Evolutionary conservation across 2,888 invertebrate species (phyloP).

Genomic region (Hyalella azteca): DNA sequence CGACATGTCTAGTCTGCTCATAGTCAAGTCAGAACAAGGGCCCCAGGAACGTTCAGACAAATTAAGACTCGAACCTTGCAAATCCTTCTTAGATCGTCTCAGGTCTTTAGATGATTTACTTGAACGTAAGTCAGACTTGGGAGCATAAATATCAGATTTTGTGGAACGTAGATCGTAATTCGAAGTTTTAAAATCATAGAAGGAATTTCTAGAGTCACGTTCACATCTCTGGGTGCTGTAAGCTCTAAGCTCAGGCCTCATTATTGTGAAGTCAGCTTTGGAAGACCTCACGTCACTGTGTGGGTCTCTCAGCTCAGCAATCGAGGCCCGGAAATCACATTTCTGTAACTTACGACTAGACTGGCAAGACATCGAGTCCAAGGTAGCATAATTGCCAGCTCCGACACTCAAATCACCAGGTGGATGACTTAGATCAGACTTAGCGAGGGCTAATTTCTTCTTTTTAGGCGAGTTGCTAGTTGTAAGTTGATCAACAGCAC

Average conservation of each 20-base stretch:
- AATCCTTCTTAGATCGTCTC: constrained; percentile 45
- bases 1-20: constrained; percentile 39
- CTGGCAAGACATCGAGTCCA: constrained; percentile 48
- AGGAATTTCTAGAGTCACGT: constrained; percentile 42
- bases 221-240: constrained; percentile 42
- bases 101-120: constrained; percentile 43
- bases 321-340: constrained; percentile 49
- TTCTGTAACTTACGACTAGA: constrained; percentile 47
- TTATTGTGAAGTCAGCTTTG: constrained; percentile 42
- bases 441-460: constrained; percentile 30
- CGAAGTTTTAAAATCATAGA: constrained; percentile 45
- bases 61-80: constrained; percentile 45
- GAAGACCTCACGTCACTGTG: constrained; percentile 45
- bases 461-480: constrained; percentile 43
- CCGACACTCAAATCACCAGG: constrained; percentile 32
- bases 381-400: constrained; percentile 1
- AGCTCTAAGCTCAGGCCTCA: constrained; percentile 47
- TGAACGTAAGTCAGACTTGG: constrained; percentile 46
- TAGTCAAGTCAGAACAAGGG: constrained; percentile 43
- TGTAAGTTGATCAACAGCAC: constrained; percentile 52
- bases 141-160: constrained; percentile 42
- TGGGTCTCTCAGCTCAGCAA: constrained; percentile 35
- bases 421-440: constrained; percentile 23
- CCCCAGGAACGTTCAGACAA: constrained; percentile 41
- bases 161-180: constrained; percentile 44